Percentiles rank a stretch among this genome's conserved stretches.
Conservation (phyloP, 2,113 vertebrate genomes). For the Lontra canadensis region DNA sequence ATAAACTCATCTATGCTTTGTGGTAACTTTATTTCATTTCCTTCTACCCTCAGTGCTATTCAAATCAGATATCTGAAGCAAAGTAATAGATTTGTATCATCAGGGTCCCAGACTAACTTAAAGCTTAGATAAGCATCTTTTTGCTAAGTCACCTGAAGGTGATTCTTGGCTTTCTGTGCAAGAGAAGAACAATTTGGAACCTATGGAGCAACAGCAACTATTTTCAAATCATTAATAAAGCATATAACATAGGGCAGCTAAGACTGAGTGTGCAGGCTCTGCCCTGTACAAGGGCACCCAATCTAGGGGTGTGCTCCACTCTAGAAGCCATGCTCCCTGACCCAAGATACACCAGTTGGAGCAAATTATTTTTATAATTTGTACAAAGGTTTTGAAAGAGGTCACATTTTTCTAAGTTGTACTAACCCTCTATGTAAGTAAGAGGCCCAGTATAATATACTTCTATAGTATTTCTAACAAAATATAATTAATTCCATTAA, state of each 20-base stretch:
- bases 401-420: not conserved
- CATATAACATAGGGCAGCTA: not conserved
- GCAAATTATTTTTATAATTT: constrained; percentile 31
- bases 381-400: not conserved
- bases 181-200: not conserved
- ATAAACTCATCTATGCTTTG: not conserved
- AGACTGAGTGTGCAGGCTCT: not conserved
- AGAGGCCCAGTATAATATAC: not conserved
- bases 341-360: not conserved
- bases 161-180: not conserved
- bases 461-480: constrained; percentile 9
- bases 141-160: not conserved
- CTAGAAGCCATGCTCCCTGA: not conserved
- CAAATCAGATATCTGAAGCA: not conserved
- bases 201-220: not conserved
- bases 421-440: not conserved
- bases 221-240: constrained; percentile 27
- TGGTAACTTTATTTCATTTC: not conserved
- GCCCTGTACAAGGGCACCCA: not conserved
- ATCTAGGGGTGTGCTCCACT: not conserved
- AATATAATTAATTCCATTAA: constrained; percentile 20
- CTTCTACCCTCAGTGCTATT: not conserved
- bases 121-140: not conserved
- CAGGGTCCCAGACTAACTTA: not conserved
- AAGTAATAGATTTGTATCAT: constrained; percentile 33